Evolutionary conservation across 2,888 invertebrate species (phyloP).

Genomic region (Phlogophora meticulosa): DNA sequence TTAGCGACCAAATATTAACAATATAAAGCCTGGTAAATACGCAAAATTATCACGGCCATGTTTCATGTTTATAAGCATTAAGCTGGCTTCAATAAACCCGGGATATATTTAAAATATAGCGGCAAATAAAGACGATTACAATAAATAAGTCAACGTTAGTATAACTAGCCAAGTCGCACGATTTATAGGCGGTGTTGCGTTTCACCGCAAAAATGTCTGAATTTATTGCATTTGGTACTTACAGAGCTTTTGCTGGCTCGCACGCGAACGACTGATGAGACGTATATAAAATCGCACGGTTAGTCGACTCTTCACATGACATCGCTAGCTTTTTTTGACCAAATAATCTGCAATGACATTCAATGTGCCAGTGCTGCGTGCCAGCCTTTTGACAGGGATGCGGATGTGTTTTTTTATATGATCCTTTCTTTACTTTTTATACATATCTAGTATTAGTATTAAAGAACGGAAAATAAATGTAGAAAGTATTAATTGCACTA

Average conservation of each 20-base stretch:
- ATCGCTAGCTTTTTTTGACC: too few relatives aligned
- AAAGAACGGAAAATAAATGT: too few relatives aligned
- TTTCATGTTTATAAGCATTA: slow-evolving; percentile 57
- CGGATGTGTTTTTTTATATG: too few relatives aligned
- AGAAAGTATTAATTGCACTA: too few relatives aligned
- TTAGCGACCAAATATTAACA: slow-evolving; percentile 5
- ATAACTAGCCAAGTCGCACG: slow-evolving; percentile 65
- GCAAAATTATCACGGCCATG: slow-evolving; percentile 36
- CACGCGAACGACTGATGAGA: slow-evolving; percentile 18
- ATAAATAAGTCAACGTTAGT: slow-evolving; percentile 69
- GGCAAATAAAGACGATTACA: slow-evolving; percentile 62
- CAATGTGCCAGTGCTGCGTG: too few relatives aligned
- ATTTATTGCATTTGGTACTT: slow-evolving; percentile 66
- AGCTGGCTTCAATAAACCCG: slow-evolving; percentile 47
- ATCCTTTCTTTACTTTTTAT: too few relatives aligned
- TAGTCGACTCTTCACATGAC: too few relatives aligned
- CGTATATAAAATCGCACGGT: background rate
- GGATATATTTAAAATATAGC: slow-evolving; percentile 53
- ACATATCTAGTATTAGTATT: too few relatives aligned
- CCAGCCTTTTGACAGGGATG: too few relatives aligned
- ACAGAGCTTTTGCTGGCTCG: slow-evolving; percentile 21
- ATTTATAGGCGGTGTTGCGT: slow-evolving; percentile 67
- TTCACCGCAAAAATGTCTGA: slow-evolving; percentile 64
- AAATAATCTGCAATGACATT: too few relatives aligned
- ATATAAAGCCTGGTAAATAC: slow-evolving; percentile 10